Percentiles rank a stretch among this genome's conserved stretches.
Conservation (phyloP, 2,888 invertebrate species). For the Drosophila conformis region DNA sequence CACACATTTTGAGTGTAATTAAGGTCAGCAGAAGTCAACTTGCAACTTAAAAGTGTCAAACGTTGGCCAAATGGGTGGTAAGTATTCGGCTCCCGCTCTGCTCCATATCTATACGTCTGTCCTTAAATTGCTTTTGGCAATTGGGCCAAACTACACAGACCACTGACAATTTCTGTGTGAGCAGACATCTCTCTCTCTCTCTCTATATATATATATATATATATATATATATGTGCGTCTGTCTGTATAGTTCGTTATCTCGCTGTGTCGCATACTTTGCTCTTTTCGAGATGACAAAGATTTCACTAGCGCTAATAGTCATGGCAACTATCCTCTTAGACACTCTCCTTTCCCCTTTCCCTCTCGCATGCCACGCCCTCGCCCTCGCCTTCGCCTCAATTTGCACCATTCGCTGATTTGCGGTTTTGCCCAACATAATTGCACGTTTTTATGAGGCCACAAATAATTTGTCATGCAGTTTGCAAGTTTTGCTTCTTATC, state of each 20-base stretch:
- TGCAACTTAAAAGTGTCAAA: slow-evolving; percentile 59
- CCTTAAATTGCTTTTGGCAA: slow-evolving; percentile 44
- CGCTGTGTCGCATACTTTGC: slow-evolving; percentile 46
- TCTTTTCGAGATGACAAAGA: slow-evolving; percentile 43
- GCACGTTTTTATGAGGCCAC: slow-evolving; percentile 57
- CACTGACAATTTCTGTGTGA: slow-evolving; percentile 42
- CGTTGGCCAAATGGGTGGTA: background rate
- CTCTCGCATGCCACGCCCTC: background rate
- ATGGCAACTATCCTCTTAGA: slow-evolving; percentile 6
- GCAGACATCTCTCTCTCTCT: slow-evolving; percentile 17
- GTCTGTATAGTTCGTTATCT: slow-evolving; percentile 45
- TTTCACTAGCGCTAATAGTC: slow-evolving; percentile 51
- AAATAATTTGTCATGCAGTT: slow-evolving; percentile 59
- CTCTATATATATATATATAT: no score
- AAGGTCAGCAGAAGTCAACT: slow-evolving; percentile 73
- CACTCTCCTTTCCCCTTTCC: background rate
- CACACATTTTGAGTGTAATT: slow-evolving; percentile 68
- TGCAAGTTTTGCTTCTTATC: slow-evolving; percentile 45
- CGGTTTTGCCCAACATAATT: slow-evolving; percentile 53
- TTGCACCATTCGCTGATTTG: slow-evolving; percentile 45
- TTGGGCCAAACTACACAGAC: slow-evolving; percentile 38
- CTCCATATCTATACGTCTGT: slow-evolving; percentile 38
- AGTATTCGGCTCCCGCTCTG: slow-evolving; percentile 18
- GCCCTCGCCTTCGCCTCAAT: background rate
- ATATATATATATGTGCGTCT: background rate